These are phyloP conservation scores for Drosophila pseudoobscura DNA, from an alignment of 1,140 invertebrate genomes.

Conservation along the genomic window DNA sequence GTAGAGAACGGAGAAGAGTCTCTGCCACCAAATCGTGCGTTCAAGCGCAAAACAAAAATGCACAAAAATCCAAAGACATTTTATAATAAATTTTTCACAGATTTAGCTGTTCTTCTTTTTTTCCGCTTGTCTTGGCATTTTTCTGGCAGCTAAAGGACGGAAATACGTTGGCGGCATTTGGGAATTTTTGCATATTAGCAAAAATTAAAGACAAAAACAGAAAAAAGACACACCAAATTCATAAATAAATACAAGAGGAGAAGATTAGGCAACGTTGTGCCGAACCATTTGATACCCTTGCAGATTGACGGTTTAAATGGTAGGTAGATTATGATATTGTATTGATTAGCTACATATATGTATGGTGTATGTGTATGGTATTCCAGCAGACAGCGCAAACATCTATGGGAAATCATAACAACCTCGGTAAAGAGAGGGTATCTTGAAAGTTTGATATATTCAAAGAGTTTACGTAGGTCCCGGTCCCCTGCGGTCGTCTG, in stretches of 20 bases:
- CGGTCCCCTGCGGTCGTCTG: constrained; percentile 2
- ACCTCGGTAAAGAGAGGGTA: too few relatives aligned
- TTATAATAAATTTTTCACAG: constrained; percentile 49
- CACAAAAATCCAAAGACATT: constrained; percentile 36
- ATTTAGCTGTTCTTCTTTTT: constrained; percentile 29
- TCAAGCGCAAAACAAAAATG: constrained; percentile 41
- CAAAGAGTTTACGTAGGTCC: constrained; percentile 60
- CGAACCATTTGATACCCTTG: constrained; percentile 2
- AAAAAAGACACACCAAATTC: constrained; percentile 15
- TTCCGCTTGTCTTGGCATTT: constrained; percentile 46
- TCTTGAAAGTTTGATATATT: constrained; percentile 48
- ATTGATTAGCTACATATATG: too few relatives aligned
- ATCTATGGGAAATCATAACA: too few relatives aligned
- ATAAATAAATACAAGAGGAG: constrained; percentile 19
- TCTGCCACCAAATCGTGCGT: constrained; percentile 52
- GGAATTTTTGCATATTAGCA: constrained; percentile 74
- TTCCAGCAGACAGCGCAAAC: too few relatives aligned
- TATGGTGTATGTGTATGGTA: too few relatives aligned
- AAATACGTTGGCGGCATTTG: constrained; percentile 65
- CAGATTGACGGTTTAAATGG: too few relatives aligned
- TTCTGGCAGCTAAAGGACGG: constrained; percentile 74
- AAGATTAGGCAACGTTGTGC: background rate
- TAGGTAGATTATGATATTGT: too few relatives aligned
- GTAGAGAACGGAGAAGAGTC: constrained; percentile 26
- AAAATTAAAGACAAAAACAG: constrained; percentile 57